A percentile compares a stretch with the other conserved stretches of the same genome.
Evolutionary conservation across 2,113 vertebrate genomes (phyloP).

Genomic region (Sylvicapra grimmia): DNA sequence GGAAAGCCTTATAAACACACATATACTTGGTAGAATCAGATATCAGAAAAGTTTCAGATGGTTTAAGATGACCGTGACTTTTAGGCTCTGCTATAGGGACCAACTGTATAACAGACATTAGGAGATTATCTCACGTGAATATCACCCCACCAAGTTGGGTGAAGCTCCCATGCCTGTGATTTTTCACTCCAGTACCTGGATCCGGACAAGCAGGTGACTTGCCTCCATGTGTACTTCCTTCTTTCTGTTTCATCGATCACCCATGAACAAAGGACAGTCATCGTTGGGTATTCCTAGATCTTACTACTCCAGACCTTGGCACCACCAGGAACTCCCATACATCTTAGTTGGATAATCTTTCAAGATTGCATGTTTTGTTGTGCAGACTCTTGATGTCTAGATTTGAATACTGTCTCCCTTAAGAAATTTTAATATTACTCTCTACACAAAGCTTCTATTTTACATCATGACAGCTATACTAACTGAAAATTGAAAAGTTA

Average conservation of each 20-base stretch:
- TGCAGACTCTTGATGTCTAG: not conserved
- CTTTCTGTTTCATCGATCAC: not conserved
- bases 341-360: not conserved
- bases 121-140: not conserved
- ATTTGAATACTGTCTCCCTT: not conserved
- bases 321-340: not conserved
- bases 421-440: not conserved
- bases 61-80: not conserved
- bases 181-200: not conserved
- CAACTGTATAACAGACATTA: not conserved
- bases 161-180: accelerated
- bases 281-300: not conserved
- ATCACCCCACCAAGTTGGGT: not conserved
- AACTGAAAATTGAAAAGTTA: not conserved
- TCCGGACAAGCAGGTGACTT: not conserved
- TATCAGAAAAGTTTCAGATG: not conserved
- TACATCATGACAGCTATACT: not conserved
- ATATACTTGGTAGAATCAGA: not conserved
- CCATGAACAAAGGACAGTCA: not conserved
- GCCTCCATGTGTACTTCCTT: not conserved
- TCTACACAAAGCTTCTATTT: not conserved
- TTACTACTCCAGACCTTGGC: not conserved
- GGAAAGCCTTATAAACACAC: not conserved
- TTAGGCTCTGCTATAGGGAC: not conserved
- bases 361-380: not conserved